A percentile compares a stretch with the other conserved stretches of the same genome.
phyloP scores from a whole-genome alignment of 2,797 vertebrate genomes.

The Paguma larvata region DNA sequence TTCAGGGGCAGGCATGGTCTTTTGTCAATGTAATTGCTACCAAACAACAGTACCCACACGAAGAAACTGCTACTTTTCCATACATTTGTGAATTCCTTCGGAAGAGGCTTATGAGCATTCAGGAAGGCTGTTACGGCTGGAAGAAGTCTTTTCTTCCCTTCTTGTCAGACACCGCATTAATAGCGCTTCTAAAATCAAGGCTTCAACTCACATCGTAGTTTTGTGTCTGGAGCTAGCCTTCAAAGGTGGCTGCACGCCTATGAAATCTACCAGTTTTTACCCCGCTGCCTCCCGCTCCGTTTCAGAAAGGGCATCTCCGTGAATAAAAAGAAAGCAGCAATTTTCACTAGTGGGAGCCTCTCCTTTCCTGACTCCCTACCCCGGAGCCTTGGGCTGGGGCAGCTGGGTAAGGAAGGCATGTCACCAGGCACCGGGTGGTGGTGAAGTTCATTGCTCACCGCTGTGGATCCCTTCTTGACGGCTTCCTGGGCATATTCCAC shows the following conservation, averaged over 20 bases:
- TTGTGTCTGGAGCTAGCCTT: not conserved
- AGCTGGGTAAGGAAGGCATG: not conserved
- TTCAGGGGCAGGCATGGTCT: not conserved
- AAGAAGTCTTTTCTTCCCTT: not conserved
- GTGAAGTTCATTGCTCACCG: slow-evolving; percentile 87
- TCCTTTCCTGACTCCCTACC: no score
- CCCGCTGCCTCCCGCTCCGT: not conserved
- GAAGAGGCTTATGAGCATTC: not conserved
- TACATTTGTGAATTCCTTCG: not conserved
- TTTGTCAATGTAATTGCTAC: not conserved
- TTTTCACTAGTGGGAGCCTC: not conserved
- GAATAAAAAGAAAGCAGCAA: not conserved
- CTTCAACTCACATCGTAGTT: not conserved
- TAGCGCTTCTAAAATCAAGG: not conserved
- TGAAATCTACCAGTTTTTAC: not conserved
- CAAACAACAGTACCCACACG: not conserved
- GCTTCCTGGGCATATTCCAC: slow-evolving; percentile 96
- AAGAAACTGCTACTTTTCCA: not conserved
- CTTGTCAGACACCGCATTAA: not conserved
- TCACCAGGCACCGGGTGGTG: rapidly evolving
- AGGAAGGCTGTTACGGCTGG: not conserved
- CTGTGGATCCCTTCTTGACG: slow-evolving; percentile 95
- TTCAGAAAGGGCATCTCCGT: not conserved
- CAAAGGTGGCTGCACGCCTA: not conserved
- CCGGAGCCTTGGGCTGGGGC: rapidly evolving